Percentiles rank a stretch among this genome's conserved stretches.
These are phyloP conservation scores for Drosophila rhopaloa DNA, from an alignment of 1,140 invertebrate species.

Conservation along the genomic window DNA sequence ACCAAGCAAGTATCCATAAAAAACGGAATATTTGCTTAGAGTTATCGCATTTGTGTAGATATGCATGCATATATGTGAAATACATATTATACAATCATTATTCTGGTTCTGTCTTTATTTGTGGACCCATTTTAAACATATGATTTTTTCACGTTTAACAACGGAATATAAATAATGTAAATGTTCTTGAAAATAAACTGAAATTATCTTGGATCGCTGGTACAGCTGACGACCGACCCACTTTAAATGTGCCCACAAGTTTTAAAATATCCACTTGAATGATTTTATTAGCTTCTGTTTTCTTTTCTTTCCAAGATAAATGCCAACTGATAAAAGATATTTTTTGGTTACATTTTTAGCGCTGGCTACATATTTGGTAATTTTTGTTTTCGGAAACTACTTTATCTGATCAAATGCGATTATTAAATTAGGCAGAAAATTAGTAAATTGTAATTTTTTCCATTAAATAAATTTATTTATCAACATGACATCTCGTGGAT, in stretches of 20 bases:
- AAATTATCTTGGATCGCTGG: slow-evolving; percentile 26
- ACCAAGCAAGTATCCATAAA: slow-evolving; percentile 27
- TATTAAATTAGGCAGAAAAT: too few relatives aligned
- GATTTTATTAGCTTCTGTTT: neutral
- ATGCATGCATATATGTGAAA: slow-evolving; percentile 19
- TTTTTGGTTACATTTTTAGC: neutral
- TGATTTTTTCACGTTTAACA: slow-evolving; percentile 32
- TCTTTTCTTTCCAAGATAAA: slow-evolving; percentile 3
- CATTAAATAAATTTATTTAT: too few relatives aligned
- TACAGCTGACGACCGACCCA: slow-evolving; percentile 8
- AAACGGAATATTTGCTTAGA: slow-evolving; percentile 50
- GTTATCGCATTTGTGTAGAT: slow-evolving; percentile 39
- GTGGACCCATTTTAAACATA: slow-evolving; percentile 34
- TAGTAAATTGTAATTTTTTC: too few relatives aligned
- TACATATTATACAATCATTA: slow-evolving; percentile 31
- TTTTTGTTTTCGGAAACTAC: too few relatives aligned
- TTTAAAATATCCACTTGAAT: slow-evolving; percentile 12
- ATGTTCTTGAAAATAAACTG: slow-evolving; percentile 51
- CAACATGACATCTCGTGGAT: too few relatives aligned
- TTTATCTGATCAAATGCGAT: too few relatives aligned
- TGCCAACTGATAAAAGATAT: neutral
- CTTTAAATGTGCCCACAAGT: slow-evolving; percentile 3
- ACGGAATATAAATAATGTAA: slow-evolving; percentile 56
- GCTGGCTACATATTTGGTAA: too few relatives aligned
- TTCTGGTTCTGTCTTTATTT: slow-evolving; percentile 61